A percentile compares a stretch with the other conserved stretches of the same genome.
These are phyloP conservation scores for Stichodactyla mertensii DNA, from an alignment of 64 coral and sea anemone genomes.

Conservation along the genomic window DNA sequence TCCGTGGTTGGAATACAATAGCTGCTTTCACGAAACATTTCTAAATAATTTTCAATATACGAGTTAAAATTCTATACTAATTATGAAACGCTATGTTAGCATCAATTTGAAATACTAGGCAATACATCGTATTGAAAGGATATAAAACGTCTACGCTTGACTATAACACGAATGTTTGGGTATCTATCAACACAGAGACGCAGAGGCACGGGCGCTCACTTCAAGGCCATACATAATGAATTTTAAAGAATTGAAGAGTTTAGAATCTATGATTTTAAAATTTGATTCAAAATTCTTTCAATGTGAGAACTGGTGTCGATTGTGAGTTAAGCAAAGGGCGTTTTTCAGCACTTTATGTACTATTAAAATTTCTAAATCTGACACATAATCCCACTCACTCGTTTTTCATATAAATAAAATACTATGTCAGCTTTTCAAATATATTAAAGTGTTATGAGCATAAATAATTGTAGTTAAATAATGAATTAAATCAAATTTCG, in stretches of 20 bases:
- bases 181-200: not conserved
- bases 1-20: not conserved
- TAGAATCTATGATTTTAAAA: no score
- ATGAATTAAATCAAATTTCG: not conserved
- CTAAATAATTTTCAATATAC: not conserved
- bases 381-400: not conserved
- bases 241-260: no score
- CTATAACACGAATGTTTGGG: not conserved
- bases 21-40: not conserved
- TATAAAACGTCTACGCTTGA: not conserved
- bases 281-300: no score
- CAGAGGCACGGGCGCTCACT: no score
- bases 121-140: conserved; percentile 9
- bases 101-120: conserved; percentile 6
- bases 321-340: not conserved
- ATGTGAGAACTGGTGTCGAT: not conserved
- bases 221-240: no score
- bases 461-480: conserved; percentile 10
- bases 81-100: not conserved
- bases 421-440: not conserved
- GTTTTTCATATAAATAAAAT: conserved; percentile 2
- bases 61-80: not conserved
- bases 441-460: not conserved
- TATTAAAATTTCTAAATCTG: not conserved
- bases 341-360: not conserved